phyloP scores from a whole-genome alignment of 2,797 vertebrate species.

The Pygocentrus nattereri region DNA sequence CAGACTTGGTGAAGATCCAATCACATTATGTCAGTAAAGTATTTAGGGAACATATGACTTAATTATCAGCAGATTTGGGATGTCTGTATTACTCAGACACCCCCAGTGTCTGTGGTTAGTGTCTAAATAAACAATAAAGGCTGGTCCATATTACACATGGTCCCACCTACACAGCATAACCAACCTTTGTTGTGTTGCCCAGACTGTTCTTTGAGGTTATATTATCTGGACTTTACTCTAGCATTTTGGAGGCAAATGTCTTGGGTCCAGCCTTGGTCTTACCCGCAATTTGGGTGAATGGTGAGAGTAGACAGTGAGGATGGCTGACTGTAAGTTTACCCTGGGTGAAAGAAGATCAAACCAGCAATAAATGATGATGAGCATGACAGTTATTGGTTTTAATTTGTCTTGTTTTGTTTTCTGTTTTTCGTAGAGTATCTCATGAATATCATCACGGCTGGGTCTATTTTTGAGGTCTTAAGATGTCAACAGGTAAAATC shows the following conservation, averaged over 20 bases:
- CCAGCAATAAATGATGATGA: constrained; percentile 69
- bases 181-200: background rate
- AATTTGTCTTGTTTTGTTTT: constrained; percentile 24
- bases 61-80: background rate
- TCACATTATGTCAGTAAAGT: background rate
- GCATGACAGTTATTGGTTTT: constrained; percentile 28
- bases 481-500: too few species aligned
- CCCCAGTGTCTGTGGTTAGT: background rate
- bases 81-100: background rate
- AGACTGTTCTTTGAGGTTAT: background rate
- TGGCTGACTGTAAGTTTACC: constrained; percentile 73
- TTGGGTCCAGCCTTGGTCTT: constrained; percentile 71
- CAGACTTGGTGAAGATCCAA: background rate
- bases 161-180: background rate
- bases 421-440: constrained; percentile 37
- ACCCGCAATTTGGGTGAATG: constrained; percentile 71
- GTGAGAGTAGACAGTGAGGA: constrained; percentile 73
- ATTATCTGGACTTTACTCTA: background rate
- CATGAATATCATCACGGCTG: constrained; percentile 53
- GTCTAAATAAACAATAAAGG: background rate
- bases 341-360: constrained; percentile 78
- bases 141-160: background rate
- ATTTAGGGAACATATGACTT: background rate
- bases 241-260: constrained; percentile 39
- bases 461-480: too few species aligned